These are phyloP conservation scores for Campoplex capitator DNA, from an alignment of 2,888 invertebrate genomes.

Conservation along the genomic window DNA sequence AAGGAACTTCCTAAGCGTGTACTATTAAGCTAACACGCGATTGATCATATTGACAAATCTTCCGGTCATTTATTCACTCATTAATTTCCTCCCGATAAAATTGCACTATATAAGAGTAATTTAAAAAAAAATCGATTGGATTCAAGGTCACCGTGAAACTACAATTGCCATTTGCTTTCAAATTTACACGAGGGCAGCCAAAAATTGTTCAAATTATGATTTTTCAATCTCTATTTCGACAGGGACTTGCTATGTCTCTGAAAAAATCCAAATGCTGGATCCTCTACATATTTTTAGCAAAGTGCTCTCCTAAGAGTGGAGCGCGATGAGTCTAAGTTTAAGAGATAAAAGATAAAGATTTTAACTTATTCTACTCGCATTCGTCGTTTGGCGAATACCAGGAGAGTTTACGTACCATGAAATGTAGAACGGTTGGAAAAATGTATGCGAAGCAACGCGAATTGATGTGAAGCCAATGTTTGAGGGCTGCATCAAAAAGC, in stretches of 20 bases:
- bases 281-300: neutral
- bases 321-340: neutral
- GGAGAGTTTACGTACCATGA: constrained; percentile 2
- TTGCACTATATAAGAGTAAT: too few relatives aligned
- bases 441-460: constrained; percentile 46
- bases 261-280: neutral
- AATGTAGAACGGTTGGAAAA: constrained; percentile 51
- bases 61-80: neutral
- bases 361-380: neutral
- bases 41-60: neutral
- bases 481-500: constrained; percentile 63
- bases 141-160: neutral
- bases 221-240: too few relatives aligned
- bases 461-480: constrained; percentile 52
- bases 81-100: too few relatives aligned
- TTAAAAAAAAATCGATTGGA: neutral
- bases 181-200: neutral
- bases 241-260: too few relatives aligned
- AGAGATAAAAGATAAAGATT: constrained; percentile 13
- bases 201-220: neutral
- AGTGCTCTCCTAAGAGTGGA: too few relatives aligned
- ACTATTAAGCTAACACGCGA: neutral
- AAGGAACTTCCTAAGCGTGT: neutral
- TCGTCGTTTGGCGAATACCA: constrained; percentile 1
- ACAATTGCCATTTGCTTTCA: too few relatives aligned